phyloP scores from a whole-genome alignment of 2,888 invertebrate species.

The Drosophila nigritarsus region DNA sequence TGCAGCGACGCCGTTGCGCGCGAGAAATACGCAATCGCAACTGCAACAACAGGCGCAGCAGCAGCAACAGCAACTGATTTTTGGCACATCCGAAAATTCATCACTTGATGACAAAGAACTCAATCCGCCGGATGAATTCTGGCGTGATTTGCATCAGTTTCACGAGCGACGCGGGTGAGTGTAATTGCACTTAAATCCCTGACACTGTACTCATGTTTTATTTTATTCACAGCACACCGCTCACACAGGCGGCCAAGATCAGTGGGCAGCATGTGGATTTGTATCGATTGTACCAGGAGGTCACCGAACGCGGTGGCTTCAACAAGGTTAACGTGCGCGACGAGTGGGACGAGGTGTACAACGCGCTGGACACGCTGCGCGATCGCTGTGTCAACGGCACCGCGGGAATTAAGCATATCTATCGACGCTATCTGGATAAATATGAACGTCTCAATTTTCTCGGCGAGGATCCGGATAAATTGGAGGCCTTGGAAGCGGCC shows the following conservation, averaged over 20 bases:
- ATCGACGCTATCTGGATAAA: constrained; percentile 92
- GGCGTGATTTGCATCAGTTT: constrained; percentile 92
- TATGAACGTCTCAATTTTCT: constrained; percentile 96
- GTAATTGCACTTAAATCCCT: neutral
- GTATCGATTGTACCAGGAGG: constrained; percentile 95
- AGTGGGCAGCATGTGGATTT: constrained; percentile 97
- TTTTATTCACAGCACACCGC: constrained; percentile 86
- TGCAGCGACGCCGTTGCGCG: constrained; percentile 61
- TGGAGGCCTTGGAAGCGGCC: constrained; percentile 87
- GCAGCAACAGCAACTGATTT: constrained; percentile 29
- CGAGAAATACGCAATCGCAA: constrained; percentile 52
- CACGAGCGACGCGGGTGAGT: constrained; percentile 96
- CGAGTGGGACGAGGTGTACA: constrained; percentile 94
- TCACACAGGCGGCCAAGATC: constrained; percentile 89
- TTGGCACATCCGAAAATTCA: constrained; percentile 55
- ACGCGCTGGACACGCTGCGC: constrained; percentile 91
- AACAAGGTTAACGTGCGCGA: constrained; percentile 97
- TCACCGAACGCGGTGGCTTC: constrained; percentile 97
- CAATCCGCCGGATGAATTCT: constrained; percentile 81
- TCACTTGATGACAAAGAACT: constrained; percentile 55
- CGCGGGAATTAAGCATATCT: constrained; percentile 93
- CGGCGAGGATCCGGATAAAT: constrained; percentile 94
- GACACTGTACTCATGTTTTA: neutral
- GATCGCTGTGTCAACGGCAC: constrained; percentile 95
- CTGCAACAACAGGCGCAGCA: constrained; percentile 37